A percentile compares a stretch with the other conserved stretches of the same genome.
phyloP scores from a whole-genome alignment of 30 jellyfish, hydroid and myxozoan genomes.

The Hydra vulgaris region DNA sequence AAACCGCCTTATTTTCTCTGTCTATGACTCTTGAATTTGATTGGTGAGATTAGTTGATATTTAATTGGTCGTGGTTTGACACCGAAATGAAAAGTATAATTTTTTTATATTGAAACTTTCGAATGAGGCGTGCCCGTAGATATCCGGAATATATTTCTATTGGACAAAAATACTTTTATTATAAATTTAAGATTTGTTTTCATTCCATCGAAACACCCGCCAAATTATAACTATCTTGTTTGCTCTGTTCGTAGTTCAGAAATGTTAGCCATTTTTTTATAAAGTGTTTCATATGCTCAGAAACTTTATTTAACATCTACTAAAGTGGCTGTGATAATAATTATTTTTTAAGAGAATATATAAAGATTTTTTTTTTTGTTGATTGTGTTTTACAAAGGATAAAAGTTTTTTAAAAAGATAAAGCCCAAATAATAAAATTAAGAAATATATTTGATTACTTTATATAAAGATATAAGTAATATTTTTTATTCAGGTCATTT shows the following conservation, averaged over 20 bases:
- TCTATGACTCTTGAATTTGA: not conserved
- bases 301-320: too few species aligned
- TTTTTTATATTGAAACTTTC: not conserved
- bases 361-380: too few species aligned
- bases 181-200: not conserved
- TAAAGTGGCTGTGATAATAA: too few species aligned
- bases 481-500: too few species aligned
- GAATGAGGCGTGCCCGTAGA: not conserved
- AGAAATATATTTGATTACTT: too few species aligned
- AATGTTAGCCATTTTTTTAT: not conserved
- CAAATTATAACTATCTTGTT: conserved; percentile 9
- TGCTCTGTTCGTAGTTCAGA: not conserved
- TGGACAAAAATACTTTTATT: conserved; percentile 7
- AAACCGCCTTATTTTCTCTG: not conserved
- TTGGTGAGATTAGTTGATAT: not conserved
- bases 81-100: not conserved
- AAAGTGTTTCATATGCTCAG: not conserved
- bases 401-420: too few species aligned
- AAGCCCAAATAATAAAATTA: too few species aligned
- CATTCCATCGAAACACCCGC: conserved; percentile 30
- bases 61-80: not conserved
- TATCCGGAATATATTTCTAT: conserved; percentile 3
- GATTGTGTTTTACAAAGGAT: too few species aligned
- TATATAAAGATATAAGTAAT: too few species aligned
- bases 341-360: too few species aligned